Conservation (phyloP, 2,888 invertebrate species). For the Muscina levida region DNA sequence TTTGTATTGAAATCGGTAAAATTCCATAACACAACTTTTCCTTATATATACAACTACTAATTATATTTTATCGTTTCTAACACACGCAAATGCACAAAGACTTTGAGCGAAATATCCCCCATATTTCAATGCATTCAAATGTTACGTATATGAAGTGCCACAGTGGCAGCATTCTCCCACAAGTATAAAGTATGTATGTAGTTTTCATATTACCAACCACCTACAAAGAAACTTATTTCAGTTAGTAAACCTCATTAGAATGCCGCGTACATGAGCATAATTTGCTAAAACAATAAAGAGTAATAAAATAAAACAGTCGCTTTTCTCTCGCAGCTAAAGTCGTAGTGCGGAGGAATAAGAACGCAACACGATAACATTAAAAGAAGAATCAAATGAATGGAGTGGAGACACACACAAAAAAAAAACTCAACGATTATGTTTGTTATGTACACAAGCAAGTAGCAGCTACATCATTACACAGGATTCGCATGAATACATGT, state of each 20-base stretch:
- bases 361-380: constrained; percentile 4
- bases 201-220: too few species aligned
- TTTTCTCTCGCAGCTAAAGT: neutral
- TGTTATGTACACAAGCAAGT: constrained; percentile 2
- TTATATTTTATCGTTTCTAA: too few species aligned
- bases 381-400: constrained; percentile 15
- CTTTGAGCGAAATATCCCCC: too few species aligned
- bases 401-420: constrained; percentile 3
- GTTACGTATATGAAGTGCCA: too few species aligned
- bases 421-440: constrained; percentile 2
- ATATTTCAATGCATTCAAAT: too few species aligned
- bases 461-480: neutral
- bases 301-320: constrained; percentile 61
- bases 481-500: neutral
- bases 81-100: too few species aligned
- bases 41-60: too few species aligned
- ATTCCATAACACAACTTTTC: too few species aligned
- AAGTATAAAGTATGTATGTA: too few species aligned
- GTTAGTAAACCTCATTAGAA: constrained; percentile 59
- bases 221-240: too few species aligned
- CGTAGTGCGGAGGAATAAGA: neutral
- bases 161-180: too few species aligned
- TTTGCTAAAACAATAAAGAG: constrained; percentile 65
- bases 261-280: constrained; percentile 62
- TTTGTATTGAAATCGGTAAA: too few species aligned